These are phyloP conservation scores for Belonocnema kinseyi DNA, from an alignment of 1,140 invertebrate genomes.

Conservation along the genomic window DNA sequence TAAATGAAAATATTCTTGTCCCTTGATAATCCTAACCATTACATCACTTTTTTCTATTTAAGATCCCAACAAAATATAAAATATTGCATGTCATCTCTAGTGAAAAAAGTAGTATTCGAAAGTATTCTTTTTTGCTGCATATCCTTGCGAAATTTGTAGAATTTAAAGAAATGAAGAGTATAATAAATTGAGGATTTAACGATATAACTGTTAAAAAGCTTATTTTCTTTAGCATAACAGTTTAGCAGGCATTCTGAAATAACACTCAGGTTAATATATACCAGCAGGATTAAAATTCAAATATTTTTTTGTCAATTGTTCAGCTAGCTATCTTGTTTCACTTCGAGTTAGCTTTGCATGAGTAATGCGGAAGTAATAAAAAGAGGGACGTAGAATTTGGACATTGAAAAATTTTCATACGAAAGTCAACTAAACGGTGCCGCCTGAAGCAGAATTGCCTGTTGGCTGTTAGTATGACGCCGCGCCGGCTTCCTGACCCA, in stretches of 20 bases:
- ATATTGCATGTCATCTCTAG: too few species aligned
- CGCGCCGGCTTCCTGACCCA: slow-evolving; percentile 67
- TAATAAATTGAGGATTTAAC: background rate
- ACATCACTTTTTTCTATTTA: too few species aligned
- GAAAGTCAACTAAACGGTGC: slow-evolving; percentile 58
- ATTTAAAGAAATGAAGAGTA: background rate
- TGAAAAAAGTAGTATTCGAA: too few species aligned
- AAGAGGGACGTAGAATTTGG: slow-evolving; percentile 56
- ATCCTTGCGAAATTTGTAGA: too few species aligned
- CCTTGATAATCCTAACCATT: too few species aligned
- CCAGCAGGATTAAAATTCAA: background rate
- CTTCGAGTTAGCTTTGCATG: background rate
- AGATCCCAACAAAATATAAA: too few species aligned
- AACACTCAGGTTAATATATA: background rate
- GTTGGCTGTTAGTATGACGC: slow-evolving; percentile 55
- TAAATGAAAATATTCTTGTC: too few species aligned
- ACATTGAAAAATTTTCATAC: slow-evolving; percentile 62
- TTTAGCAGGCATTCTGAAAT: background rate
- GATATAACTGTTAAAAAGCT: slow-evolving; percentile 13
- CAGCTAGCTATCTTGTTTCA: too few species aligned
- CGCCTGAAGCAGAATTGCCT: slow-evolving; percentile 60
- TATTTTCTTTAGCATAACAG: slow-evolving; percentile 1
- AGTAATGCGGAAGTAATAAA: slow-evolving; percentile 31
- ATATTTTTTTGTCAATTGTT: slow-evolving; percentile 11
- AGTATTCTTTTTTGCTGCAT: too few species aligned